Evolutionary conservation across 2,888 invertebrate genomes (phyloP).

Genomic region (Philhelius pedissequus): DNA sequence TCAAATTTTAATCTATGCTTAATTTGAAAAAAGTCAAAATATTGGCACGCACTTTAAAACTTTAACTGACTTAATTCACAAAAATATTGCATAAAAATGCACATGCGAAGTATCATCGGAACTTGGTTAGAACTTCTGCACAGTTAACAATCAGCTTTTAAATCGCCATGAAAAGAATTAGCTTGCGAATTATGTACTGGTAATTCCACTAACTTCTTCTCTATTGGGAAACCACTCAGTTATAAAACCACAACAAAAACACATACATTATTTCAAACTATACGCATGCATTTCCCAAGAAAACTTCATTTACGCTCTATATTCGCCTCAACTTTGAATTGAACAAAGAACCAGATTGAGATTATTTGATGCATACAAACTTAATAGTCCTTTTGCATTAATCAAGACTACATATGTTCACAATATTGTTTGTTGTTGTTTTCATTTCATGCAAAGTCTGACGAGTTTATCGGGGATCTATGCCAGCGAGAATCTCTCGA

Average conservation of each 20-base stretch:
- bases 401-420: neutral
- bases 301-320: neutral
- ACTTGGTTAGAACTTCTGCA: no score
- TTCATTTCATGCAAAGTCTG: conserved; percentile 69
- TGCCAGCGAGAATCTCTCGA: conserved; percentile 73
- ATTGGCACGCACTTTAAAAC: no score
- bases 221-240: neutral
- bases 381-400: neutral
- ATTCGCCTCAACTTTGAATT: neutral
- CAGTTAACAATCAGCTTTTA: neutral
- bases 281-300: neutral
- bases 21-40: no score
- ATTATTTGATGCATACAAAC: neutral
- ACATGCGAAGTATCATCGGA: no score
- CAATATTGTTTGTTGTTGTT: neutral
- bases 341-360: neutral
- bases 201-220: neutral
- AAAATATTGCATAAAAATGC: no score
- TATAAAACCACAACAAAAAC: neutral
- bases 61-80: no score
- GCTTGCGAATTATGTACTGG: neutral
- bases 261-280: neutral
- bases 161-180: neutral
- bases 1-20: no score
- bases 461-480: conserved; percentile 73